phyloP scores from a whole-genome alignment of 2,888 invertebrate species.

The Platycheirus rosarum region DNA sequence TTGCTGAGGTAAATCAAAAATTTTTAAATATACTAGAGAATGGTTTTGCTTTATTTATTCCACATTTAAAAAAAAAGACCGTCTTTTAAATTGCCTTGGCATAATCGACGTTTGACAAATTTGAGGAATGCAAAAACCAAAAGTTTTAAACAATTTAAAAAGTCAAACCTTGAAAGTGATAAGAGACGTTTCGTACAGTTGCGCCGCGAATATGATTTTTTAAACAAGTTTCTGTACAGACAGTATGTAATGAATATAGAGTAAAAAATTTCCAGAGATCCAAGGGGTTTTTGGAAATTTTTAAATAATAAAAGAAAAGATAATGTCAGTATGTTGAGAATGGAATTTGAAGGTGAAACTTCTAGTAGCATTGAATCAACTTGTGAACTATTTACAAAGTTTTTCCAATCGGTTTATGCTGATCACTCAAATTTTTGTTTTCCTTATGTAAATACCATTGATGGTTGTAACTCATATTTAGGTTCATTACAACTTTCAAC shows the following conservation, averaged over 20 bases:
- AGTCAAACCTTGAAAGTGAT: not conserved
- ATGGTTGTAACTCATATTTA: too few relatives aligned
- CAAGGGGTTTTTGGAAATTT: not conserved
- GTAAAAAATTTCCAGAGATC: not conserved
- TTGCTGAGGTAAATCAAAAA: not conserved
- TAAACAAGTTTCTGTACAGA: not conserved
- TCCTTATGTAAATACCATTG: not conserved
- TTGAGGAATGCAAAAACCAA: slow-evolving; percentile 8
- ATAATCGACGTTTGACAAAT: not conserved
- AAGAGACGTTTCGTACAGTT: not conserved
- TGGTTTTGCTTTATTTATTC: not conserved
- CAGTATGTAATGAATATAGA: not conserved
- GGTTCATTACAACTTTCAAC: too few relatives aligned
- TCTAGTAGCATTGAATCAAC: slow-evolving; percentile 8
- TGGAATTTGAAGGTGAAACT: not conserved
- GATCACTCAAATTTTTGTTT: not conserved
- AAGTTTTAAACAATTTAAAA: slow-evolving; percentile 9
- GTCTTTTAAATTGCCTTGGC: not conserved
- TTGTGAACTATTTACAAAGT: slow-evolving; percentile 1
- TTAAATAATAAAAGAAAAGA: not conserved
- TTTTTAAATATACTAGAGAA: not conserved
- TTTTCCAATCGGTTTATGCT: not conserved
- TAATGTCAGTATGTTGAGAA: not conserved
- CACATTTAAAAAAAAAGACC: not conserved
- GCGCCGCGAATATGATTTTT: slow-evolving; percentile 20